Evolutionary conservation across 37 sponge, comb jelly and placozoan species (phyloP), one percentile per base, ranked within the genome.

Genomic region (Agelas oroides): DNA sequence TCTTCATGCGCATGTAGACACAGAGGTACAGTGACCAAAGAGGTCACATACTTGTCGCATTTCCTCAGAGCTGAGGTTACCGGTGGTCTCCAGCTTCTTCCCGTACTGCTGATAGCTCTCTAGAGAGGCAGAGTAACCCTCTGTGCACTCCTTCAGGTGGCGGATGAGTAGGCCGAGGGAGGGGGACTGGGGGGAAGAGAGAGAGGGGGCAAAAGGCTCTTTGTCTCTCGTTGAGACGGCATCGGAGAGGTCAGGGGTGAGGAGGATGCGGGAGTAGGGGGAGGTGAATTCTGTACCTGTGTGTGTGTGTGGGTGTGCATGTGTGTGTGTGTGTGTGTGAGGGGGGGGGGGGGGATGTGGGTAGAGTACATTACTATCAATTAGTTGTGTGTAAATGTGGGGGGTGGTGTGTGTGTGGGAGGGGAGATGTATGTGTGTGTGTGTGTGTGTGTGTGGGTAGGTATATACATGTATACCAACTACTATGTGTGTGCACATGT

Each of bases 131-230:
- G 32, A 35, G 53, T 82, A 93, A 16, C 77, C 76, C n/a, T 87
- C 91, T 16, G 76, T 36, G 53, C 81, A 86, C 84, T 89, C 90
- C 52, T 37, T 61, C 34, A 94, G 31, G 56, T 82, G 83, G n/a
- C 59, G 76, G 31, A 94, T 59, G 37, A 90, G 80, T 37, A 89
- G 69, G 5, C 87, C 88, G 16, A 94, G 80, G 35, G 94, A 87
- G 57, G 80, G 91, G 18, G 75, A 18, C 33, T 87, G 66, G 17
- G 72, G 0, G 14, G 57, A 13, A 30, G 61, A 17, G 40, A 72
- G 55, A 5, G 56, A 37, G 63, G 78, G 27, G 8, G 70, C 28
- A 32, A 75, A 84, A 38, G 77, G 66, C 17, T 59, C 73, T 19
- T 62, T 57, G 25, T 20, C 25, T 18, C 20, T 70, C 1, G 66